Conservation (phyloP, 2,797 vertebrate genomes). For the Anas bahamensis region DNA sequence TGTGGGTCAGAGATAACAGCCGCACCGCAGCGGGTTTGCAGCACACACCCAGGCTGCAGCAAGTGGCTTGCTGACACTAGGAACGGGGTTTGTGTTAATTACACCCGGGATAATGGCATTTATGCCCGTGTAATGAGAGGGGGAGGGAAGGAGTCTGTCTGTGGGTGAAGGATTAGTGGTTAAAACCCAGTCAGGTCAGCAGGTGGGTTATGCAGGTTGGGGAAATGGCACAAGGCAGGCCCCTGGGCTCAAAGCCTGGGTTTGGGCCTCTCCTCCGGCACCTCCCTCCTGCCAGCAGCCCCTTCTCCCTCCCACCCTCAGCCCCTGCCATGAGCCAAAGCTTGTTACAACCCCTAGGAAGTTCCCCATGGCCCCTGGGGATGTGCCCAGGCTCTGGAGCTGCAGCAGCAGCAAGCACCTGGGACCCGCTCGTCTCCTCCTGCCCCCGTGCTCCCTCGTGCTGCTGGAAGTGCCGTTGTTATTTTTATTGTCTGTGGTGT, state of each 20-base stretch:
- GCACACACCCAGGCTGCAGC: background rate
- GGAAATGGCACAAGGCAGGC: background rate
- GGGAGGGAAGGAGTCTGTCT: background rate
- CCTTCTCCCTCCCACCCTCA: background rate
- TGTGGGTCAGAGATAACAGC: background rate
- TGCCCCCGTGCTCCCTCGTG: background rate
- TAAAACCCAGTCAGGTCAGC: no score
- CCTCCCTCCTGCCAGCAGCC: background rate
- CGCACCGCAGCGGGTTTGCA: fast-evolving
- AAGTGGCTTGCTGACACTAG: background rate
- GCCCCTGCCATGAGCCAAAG: background rate
- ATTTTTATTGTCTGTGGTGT: background rate
- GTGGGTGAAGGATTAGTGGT: no score
- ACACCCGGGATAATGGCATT: conserved; percentile 25
- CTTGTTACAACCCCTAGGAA: background rate
- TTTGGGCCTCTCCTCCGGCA: background rate
- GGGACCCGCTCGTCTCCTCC: no score
- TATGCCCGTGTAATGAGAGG: background rate
- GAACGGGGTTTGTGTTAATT: conserved; percentile 35
- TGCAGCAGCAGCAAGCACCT: no score
- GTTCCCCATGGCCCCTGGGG: background rate
- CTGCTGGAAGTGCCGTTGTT: background rate
- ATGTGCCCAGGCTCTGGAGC: background rate
- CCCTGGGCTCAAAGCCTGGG: background rate
- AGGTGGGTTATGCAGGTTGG: background rate